Conservation (phyloP, 2,888 invertebrate genomes). For the Sycophila texana region DNA sequence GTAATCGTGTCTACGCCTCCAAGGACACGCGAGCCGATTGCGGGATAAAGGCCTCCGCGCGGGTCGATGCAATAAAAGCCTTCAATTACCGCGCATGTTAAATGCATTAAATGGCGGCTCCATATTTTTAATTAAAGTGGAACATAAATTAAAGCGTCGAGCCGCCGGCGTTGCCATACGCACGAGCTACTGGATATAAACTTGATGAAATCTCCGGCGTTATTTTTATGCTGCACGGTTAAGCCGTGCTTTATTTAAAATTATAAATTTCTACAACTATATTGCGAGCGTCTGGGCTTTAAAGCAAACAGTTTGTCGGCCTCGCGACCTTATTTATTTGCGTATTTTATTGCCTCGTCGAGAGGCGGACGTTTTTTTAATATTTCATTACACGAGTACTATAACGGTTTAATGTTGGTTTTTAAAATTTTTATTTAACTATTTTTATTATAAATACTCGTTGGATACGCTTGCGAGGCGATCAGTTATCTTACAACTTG, state of each 20-base stretch:
- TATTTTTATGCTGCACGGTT: slow-evolving; percentile 40
- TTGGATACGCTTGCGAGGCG: too few relatives aligned
- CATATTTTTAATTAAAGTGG: slow-evolving; percentile 56
- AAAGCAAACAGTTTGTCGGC: not conserved
- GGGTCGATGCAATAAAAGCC: slow-evolving; percentile 47
- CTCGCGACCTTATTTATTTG: not conserved
- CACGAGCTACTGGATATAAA: slow-evolving; percentile 10
- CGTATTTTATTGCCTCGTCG: not conserved
- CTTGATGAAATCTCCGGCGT: slow-evolving; percentile 43
- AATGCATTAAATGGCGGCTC: slow-evolving; percentile 44
- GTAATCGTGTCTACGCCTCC: slow-evolving; percentile 47
- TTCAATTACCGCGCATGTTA: slow-evolving; percentile 52
- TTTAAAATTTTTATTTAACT: too few relatives aligned
- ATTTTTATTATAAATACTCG: too few relatives aligned
- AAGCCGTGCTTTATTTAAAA: slow-evolving; percentile 27
- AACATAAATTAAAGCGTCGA: slow-evolving; percentile 47
- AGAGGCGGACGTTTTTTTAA: too few relatives aligned
- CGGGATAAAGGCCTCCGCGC: slow-evolving; percentile 12
- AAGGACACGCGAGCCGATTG: slow-evolving; percentile 42
- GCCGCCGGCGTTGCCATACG: not conserved
- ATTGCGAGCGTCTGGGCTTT: not conserved
- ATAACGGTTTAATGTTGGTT: too few relatives aligned
- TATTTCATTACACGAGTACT: too few relatives aligned
- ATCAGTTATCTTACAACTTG: too few relatives aligned
- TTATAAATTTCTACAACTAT: slow-evolving; percentile 43